Evolutionary conservation across 2,888 invertebrate species (phyloP).

Genomic region (Dermolepida albohirtum): DNA sequence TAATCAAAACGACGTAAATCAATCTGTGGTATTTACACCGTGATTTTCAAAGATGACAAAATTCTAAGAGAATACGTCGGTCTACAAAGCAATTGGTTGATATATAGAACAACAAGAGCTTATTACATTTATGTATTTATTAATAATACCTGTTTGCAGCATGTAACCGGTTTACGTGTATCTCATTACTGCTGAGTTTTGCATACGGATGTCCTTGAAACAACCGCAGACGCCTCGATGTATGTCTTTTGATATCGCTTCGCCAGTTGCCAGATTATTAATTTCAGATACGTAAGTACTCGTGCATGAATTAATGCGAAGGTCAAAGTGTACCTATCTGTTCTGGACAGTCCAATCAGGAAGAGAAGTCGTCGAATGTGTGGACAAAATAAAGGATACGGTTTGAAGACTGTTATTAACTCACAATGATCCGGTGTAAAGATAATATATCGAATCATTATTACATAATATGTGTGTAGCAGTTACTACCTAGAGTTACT

Average conservation of each 20-base stretch:
- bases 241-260: conserved; percentile 1
- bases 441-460: too few relatives aligned
- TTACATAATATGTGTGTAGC: too few relatives aligned
- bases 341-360: not conserved
- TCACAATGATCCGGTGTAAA: not conserved
- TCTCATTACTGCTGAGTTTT: conserved; percentile 35
- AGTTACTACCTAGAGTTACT: too few relatives aligned
- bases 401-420: not conserved
- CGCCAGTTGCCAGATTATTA: conserved; percentile 4
- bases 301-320: not conserved
- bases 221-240: conserved; percentile 11
- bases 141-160: conserved; percentile 36
- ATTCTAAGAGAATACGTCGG: too few relatives aligned
- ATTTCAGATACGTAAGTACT: conserved; percentile 1
- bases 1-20: too few relatives aligned
- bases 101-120: conserved; percentile 8
- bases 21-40: too few relatives aligned
- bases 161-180: conserved; percentile 36
- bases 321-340: too few relatives aligned
- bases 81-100: not conserved
- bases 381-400: too few relatives aligned
- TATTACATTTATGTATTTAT: conserved; percentile 26
- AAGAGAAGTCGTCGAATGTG: too few relatives aligned
- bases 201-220: conserved; percentile 30
- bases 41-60: too few relatives aligned